A percentile compares a stretch with the other conserved stretches of the same genome.
Evolutionary conservation across 2,113 vertebrate genomes (phyloP).

Genomic region (Salvelinus fontinalis): DNA sequence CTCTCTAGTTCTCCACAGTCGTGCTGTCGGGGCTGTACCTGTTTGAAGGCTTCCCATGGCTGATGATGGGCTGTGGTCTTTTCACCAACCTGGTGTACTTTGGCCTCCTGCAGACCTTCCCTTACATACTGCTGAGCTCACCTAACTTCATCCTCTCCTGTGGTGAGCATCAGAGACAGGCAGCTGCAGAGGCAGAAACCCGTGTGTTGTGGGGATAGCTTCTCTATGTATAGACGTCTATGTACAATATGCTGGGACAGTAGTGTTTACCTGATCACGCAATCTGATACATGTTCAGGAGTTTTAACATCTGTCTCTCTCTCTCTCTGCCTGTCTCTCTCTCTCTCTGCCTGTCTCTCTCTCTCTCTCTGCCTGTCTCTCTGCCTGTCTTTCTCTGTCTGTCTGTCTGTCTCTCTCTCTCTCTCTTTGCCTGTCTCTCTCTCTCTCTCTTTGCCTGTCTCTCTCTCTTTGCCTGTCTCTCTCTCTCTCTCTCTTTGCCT

Average conservation of each 20-base stretch:
- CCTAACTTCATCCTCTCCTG: conserved; percentile 96
- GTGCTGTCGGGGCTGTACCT: conserved; percentile 87
- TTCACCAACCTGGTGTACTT: conserved; percentile 97
- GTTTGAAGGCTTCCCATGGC: conserved; percentile 85
- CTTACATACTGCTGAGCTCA: conserved; percentile 92
- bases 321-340: neutral
- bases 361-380: no score
- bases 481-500: no score
- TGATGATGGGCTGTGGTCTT: conserved; percentile 89
- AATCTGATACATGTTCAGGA: no score
- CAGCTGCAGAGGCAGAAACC: neutral
- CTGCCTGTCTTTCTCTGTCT: no score
- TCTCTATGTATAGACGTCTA: neutral
- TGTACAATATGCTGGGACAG: no score
- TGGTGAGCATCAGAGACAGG: conserved; percentile 68
- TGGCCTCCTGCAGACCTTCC: conserved; percentile 91
- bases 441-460: no score
- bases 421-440: no score
- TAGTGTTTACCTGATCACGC: neutral
- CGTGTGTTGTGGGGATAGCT: neutral
- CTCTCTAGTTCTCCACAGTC: conserved; percentile 86
- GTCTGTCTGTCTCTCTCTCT: no score
- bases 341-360: neutral
- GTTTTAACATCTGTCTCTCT: neutral
- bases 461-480: no score